Base-by-base conservation (phyloP, 2,888 invertebrate species). In the Rhamnusium bicolor region DNA sequence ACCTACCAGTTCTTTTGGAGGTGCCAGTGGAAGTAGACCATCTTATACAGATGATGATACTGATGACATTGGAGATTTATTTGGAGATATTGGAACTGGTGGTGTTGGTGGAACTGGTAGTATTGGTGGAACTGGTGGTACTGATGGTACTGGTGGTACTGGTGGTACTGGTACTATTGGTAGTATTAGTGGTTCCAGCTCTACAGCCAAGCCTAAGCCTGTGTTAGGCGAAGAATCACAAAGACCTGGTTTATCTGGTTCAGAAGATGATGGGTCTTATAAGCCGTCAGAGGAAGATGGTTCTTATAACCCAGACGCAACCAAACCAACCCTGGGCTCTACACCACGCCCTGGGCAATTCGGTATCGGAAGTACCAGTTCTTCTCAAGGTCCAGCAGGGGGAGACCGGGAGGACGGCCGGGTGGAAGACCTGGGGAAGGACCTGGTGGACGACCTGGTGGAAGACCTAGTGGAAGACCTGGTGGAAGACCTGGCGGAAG, bases 241-340 rank as follows among this genome's bases (percentile, higher is more conserved):
- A 21, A 63, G 16, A 16, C 63, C 65, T 18, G 51, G 29, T 16
- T 12, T 47, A n/a, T 46, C 56, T 12, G 24, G 40, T 56, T 76
- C 71, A 24, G 76, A 72, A 24, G 78, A 56, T 47, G 82, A 83
- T 62, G 83, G 80, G 19, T 79, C 79, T n/a, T 81, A 81, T 62
- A 79, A 78, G 54, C 81, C 81, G 6, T 73, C 75, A 19, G 76
- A 71, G 21, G 80, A 81, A 27, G 78, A 78, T 63, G 79, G 77
- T n/a, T 65, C 77, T 27, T 80, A 80, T 71, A 79, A 70, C 69
- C 78, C 79, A 7, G 62, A 62, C 47, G 51, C 53, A 10, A 56
- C 27, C 16, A 65, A 69, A 49, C 46, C 76, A 16, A 51, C 18
- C 1, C 51, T 18, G 5, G 8, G 7, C 1, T 19, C 18, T 7